phyloP scores from a whole-genome alignment of 2,113 vertebrate genomes.

The Romanogobio albipinnatus region DNA sequence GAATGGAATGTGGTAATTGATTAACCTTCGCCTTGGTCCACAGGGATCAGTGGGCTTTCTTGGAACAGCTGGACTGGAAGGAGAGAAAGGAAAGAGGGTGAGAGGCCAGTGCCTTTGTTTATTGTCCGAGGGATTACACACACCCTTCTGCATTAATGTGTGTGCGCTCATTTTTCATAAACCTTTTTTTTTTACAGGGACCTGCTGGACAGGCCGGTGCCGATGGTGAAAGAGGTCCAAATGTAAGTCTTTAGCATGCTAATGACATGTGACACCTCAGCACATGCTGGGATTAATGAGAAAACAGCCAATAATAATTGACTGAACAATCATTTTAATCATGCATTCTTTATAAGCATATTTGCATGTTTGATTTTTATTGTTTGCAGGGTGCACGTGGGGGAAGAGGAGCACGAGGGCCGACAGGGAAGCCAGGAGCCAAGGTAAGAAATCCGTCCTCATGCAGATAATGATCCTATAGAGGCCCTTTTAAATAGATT shows the following conservation, averaged over 20 bases:
- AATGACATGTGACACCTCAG: background rate
- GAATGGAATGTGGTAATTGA: constrained; percentile 67
- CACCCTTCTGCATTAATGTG: background rate
- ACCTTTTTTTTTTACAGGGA: constrained; percentile 74
- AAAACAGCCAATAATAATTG: constrained; percentile 4
- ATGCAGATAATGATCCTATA: background rate
- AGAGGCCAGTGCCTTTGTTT: constrained; percentile 61
- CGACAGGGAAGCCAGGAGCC: constrained; percentile 76
- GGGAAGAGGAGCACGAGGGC: constrained; percentile 76
- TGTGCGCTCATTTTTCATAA: constrained; percentile 14
- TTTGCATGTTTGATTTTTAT: background rate
- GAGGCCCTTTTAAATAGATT: background rate
- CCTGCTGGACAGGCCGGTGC: constrained; percentile 82
- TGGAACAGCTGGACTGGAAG: constrained; percentile 76
- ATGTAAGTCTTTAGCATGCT: constrained; percentile 73
- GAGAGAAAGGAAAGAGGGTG: constrained; percentile 93
- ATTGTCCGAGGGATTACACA: background rate
- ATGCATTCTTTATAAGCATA: background rate
- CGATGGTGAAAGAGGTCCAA: constrained; percentile 83
- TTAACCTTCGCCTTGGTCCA: constrained; percentile 68
- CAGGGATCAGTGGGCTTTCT: constrained; percentile 88
- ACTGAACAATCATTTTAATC: constrained; percentile 22
- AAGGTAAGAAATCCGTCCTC: constrained; percentile 70
- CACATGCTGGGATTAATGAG: background rate
- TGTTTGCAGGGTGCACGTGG: constrained; percentile 73